A percentile compares a stretch with the other conserved stretches of the same genome.
Conservation (phyloP, 2,113 vertebrate genomes). For the Nothobranchius kuhntae region DNA sequence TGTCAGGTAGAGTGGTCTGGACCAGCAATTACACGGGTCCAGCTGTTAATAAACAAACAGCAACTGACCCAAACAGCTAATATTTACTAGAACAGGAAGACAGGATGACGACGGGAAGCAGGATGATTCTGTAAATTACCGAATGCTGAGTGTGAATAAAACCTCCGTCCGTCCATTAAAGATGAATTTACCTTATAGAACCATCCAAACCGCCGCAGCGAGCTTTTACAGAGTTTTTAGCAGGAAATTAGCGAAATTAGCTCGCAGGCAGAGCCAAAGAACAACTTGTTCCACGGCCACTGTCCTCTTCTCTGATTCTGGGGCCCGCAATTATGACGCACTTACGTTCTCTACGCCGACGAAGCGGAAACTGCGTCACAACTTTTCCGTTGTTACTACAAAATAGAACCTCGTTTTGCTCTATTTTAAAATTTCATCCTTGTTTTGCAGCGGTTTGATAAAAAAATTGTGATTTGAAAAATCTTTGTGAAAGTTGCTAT, state of each 20-base stretch:
- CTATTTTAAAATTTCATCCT: too few relatives aligned
- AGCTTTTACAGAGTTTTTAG: rapidly evolving
- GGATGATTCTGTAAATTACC: not conserved
- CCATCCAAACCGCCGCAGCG: not conserved
- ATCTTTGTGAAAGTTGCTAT: too few relatives aligned
- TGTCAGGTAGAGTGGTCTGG: too few relatives aligned
- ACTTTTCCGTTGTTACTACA: too few relatives aligned
- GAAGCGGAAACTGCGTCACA: not conserved
- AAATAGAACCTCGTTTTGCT: not conserved
- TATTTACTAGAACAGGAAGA: too few relatives aligned
- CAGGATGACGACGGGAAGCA: not conserved
- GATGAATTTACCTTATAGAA: constrained; percentile 3
- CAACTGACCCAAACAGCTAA: not conserved
- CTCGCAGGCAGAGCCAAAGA: not conserved
- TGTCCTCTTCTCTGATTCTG: not conserved
- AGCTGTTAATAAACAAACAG: not conserved
- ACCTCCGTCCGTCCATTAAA: rapidly evolving
- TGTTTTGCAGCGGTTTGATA: too few relatives aligned
- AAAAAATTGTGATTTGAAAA: too few relatives aligned
- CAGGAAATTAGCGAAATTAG: not conserved
- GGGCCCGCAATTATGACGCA: constrained; percentile 56
- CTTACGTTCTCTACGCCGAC: not conserved
- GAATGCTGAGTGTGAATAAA: not conserved
- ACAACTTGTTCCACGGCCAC: not conserved
- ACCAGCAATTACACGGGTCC: too few relatives aligned